These are phyloP conservation scores for Callopanchax toddi DNA, from an alignment of 2,113 vertebrate genomes.

Conservation along the genomic window DNA sequence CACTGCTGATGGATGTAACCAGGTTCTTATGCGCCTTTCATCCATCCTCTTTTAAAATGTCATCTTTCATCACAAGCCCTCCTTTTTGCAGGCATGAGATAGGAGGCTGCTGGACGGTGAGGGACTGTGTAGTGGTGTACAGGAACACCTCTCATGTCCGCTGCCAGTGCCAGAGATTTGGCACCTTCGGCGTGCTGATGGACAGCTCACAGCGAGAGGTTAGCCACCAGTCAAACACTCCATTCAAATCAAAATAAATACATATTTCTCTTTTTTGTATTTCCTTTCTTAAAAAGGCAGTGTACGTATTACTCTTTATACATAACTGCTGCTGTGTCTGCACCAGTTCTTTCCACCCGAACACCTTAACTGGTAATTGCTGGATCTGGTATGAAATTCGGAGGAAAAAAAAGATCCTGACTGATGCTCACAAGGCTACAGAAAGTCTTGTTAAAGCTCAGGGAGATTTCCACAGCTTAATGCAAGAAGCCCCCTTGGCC, in stretches of 20 bases:
- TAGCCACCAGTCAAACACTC: conserved; percentile 1
- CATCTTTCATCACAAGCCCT: background rate
- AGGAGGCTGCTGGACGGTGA: conserved; percentile 92
- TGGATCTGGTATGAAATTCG: conserved; percentile 25
- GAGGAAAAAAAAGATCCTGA: conserved; percentile 16
- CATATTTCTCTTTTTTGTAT: background rate
- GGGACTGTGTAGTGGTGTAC: conserved; percentile 93
- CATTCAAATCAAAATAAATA: background rate
- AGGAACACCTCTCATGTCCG: conserved; percentile 94
- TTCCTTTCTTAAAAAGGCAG: no score
- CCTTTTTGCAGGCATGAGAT: conserved; percentile 82
- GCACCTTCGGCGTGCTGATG: conserved; percentile 96
- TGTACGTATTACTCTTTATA: no score
- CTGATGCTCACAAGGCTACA: conserved; percentile 13
- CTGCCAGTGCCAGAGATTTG: conserved; percentile 94
- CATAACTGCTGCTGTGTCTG: background rate
- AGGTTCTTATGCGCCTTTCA: background rate
- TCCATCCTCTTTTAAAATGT: background rate
- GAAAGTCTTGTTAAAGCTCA: conserved; percentile 34
- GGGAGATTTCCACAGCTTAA: conserved; percentile 35
- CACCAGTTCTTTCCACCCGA: background rate
- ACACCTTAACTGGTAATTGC: conserved; percentile 9
- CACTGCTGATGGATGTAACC: background rate
- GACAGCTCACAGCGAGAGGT: conserved; percentile 98
- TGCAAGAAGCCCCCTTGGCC: conserved; percentile 19